Evolutionary conservation across 2,113 vertebrate genomes (phyloP).

Genomic region (Oxygymnocypris stewartii): DNA sequence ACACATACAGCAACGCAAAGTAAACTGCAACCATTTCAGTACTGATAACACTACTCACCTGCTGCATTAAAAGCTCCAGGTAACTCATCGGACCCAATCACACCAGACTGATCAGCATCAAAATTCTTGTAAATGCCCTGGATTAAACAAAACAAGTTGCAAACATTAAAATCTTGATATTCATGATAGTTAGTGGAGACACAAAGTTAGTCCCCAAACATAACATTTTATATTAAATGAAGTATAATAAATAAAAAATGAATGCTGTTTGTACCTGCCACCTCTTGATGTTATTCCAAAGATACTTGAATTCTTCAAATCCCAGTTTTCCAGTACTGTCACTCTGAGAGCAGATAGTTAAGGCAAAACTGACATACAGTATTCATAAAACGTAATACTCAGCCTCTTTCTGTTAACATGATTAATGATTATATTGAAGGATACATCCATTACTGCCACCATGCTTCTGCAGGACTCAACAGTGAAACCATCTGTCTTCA

Average conservation of each 20-base stretch:
- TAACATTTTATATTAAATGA: background rate
- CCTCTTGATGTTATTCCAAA: slow-evolving; percentile 94
- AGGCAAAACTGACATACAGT: slow-evolving; percentile 47
- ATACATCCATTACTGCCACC: slow-evolving; percentile 96
- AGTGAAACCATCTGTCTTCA: slow-evolving; percentile 87
- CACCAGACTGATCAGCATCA: slow-evolving; percentile 66
- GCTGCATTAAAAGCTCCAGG: slow-evolving; percentile 79
- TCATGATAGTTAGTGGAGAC: background rate
- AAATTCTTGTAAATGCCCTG: slow-evolving; percentile 78
- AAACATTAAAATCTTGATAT: background rate
- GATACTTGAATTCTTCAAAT: slow-evolving; percentile 92
- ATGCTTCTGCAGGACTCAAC: slow-evolving; percentile 94
- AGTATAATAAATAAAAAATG: background rate
- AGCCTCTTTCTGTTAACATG: background rate
- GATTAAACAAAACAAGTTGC: slow-evolving; percentile 32
- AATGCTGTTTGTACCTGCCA: slow-evolving; percentile 83
- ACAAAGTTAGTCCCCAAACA: background rate
- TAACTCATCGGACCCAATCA: slow-evolving; percentile 76
- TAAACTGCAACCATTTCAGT: too few species aligned
- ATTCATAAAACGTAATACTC: background rate
- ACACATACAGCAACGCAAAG: background rate
- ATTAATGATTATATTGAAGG: slow-evolving; percentile 63
- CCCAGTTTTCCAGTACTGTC: slow-evolving; percentile 90
- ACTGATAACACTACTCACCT: slow-evolving; percentile 69
- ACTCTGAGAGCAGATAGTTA: slow-evolving; percentile 69